Evolutionary conservation across 2,113 vertebrate genomes (phyloP).

Genomic region (Boulengeromyrus knoepffleri): DNA sequence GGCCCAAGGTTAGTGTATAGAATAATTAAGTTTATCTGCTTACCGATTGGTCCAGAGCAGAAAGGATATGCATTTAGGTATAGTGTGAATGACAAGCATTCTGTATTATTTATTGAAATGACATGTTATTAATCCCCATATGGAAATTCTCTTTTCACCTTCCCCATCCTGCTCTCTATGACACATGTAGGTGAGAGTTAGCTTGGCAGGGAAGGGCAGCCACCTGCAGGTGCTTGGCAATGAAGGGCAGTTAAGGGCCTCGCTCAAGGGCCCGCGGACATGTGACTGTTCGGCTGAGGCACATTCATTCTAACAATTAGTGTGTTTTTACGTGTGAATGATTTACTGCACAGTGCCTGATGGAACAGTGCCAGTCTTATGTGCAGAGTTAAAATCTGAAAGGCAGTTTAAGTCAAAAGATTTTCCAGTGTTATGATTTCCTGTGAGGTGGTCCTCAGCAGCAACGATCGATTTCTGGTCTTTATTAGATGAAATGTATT

Average conservation of each 20-base stretch:
- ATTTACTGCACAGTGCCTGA: background rate
- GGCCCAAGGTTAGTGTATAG: background rate
- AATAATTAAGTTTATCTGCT: background rate
- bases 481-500: slow-evolving; percentile 3
- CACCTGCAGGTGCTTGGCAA: background rate
- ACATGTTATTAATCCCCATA: background rate
- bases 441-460: background rate
- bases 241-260: background rate
- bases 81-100: background rate
- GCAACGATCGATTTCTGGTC: background rate
- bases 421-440: background rate
- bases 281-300: background rate
- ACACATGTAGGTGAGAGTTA: background rate
- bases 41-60: background rate
- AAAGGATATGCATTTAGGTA: background rate
- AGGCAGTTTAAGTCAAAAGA: background rate
- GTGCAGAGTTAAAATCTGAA: background rate
- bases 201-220: background rate
- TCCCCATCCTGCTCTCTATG: background rate
- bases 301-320: background rate
- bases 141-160: background rate
- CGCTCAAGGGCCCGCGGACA: background rate
- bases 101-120: background rate
- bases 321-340: background rate
- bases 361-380: background rate